A percentile compares a stretch with the other conserved stretches of the same genome.
phyloP scores from a whole-genome alignment of 2,888 invertebrate genomes.

The Euplagia quadripunctaria region DNA sequence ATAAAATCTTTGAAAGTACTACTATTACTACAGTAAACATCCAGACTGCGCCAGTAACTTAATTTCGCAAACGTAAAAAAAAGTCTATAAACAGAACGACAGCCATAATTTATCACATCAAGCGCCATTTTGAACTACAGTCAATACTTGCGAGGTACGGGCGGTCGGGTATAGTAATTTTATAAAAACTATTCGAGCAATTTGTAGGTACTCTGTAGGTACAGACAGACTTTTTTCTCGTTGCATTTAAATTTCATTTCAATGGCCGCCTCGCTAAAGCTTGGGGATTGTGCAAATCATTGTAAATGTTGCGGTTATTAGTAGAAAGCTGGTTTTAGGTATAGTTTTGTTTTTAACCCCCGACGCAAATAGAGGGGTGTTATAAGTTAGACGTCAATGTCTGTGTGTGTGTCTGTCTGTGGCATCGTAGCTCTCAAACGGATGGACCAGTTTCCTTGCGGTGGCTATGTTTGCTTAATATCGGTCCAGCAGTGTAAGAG shows the following conservation, averaged over 20 bases:
- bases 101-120: conserved; percentile 45
- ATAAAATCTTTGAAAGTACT: too few species aligned
- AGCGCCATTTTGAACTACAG: conserved; percentile 46
- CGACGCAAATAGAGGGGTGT: too few species aligned
- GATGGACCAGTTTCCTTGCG: too few species aligned
- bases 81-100: conserved; percentile 20
- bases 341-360: background rate
- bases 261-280: conserved; percentile 35
- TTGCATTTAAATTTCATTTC: conserved; percentile 63
- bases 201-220: conserved; percentile 50
- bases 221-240: conserved; percentile 45
- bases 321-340: background rate
- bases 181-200: conserved; percentile 55
- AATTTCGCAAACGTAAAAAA: conserved; percentile 26
- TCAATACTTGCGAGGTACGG: conserved; percentile 6
- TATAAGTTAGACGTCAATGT: too few species aligned
- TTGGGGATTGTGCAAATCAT: conserved; percentile 20
- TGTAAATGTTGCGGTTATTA: conserved; percentile 11
- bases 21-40: background rate
- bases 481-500: too few species aligned
- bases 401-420: too few species aligned
- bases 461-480: too few species aligned
- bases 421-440: too few species aligned
- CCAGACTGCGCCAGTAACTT: conserved; percentile 5
- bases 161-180: conserved; percentile 44